Base-by-base conservation (phyloP, 2,113 vertebrate species). In the Lutjanus erythropterus region DNA sequence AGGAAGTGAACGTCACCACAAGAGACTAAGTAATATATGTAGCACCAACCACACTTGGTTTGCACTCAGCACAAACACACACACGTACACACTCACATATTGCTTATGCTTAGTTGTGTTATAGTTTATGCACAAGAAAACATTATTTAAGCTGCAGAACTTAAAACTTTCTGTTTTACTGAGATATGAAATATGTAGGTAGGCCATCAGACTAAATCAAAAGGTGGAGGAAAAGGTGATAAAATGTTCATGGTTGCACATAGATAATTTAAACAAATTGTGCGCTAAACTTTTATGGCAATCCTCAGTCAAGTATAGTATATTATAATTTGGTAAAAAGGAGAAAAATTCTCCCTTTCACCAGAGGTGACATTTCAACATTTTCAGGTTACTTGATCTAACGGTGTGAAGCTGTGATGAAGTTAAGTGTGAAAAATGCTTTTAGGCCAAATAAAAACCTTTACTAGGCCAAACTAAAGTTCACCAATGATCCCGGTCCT, bases 1-100 rank as follows among this genome's bases (percentile, higher is more conserved):
- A 92, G 93, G 93, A 94, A 92, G 83, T 87, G 41, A 76, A 47
- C 64, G 42, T 88, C 81, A 85, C 78, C 78, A 76, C 73, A 75
- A 31, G 64, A 86, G 37, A 80, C 70, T 42, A 52, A 41, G 42
- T 53, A 46, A 29, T 66, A 61, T 37, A 19, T 0, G 6, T 64
- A n/a, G 37, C 15, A 35, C 60, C 39, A 27, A 21, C 16, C 47
- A 53, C 1, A 14, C 70, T 82, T 35, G 44, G 37, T 35, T 52
- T 33, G 18, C 78, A n/a, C 66, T 71, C 16, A 12, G n/a, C 2
- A 15, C 37, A 39, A 6, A 39, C 37, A 39, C 37, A 56, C 9
- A 50, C 58, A 19, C 47, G 27, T 14, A 27, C 9, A 19, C 12
- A 35, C 25, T 19, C 9, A 16, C 9, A 11, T 25, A 25, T 18